Percentiles rank a stretch among this genome's conserved stretches.
Conservation (phyloP, 64 coral and sea anemone genomes). For the Anthopleura sola region DNA sequence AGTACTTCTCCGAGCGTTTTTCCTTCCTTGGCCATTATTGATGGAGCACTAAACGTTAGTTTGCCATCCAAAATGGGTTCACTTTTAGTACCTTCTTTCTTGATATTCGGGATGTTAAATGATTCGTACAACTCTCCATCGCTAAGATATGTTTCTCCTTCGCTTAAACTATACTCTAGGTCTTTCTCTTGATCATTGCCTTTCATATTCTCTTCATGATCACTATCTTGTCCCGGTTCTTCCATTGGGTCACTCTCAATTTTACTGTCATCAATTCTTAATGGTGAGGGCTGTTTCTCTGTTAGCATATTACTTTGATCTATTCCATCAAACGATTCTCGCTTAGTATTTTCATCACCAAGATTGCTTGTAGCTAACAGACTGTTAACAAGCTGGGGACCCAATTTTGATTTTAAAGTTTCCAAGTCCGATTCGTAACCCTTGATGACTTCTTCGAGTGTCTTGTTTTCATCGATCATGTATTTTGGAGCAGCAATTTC, state of each 20-base stretch:
- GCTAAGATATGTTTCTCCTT: not conserved
- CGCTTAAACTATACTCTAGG: not conserved
- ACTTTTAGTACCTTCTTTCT: not conserved
- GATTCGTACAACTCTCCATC: not conserved
- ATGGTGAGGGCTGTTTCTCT: not conserved
- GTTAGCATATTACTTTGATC: not conserved
- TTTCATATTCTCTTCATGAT: not conserved
- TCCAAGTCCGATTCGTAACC: conserved; percentile 49
- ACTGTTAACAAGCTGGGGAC: not conserved
- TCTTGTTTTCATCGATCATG: conserved; percentile 33
- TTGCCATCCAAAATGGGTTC: not conserved
- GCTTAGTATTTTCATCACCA: not conserved
- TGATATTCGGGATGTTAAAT: not conserved
- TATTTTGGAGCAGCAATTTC: conserved; percentile 17
- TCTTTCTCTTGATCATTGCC: not conserved
- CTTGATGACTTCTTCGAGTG: conserved; percentile 50
- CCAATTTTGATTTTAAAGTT: conserved; percentile 25
- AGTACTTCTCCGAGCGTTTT: conserved; percentile 59
- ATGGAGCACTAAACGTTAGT: not conserved
- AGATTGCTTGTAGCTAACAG: not conserved
- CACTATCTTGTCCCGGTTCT: not conserved
- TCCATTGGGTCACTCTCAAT: not conserved
- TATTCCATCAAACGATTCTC: not conserved
- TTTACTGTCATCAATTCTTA: not conserved
- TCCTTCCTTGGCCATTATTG: conserved; percentile 24